Conservation (phyloP, 2,888 invertebrate species). For the Spialia ferax region DNA sequence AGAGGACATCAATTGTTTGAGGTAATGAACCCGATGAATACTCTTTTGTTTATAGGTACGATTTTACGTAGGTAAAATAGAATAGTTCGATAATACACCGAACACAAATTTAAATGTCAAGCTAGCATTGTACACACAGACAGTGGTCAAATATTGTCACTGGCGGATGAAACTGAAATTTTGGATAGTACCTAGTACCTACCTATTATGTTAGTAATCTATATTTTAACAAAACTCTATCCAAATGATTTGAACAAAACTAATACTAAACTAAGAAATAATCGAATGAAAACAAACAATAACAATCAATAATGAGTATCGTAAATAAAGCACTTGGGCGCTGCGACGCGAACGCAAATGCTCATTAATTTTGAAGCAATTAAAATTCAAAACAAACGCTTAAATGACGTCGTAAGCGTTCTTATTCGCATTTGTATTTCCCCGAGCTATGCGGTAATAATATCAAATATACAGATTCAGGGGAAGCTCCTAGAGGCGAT, state of each 20-base stretch:
- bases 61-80: too few species aligned
- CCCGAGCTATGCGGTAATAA: conserved; percentile 30
- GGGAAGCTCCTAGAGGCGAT: conserved; percentile 2
- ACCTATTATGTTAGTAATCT: too few species aligned
- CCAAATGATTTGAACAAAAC: not conserved
- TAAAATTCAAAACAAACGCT: conserved; percentile 31
- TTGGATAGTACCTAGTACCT: not conserved
- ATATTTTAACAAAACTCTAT: too few species aligned
- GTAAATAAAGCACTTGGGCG: not conserved
- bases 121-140: conserved; percentile 18
- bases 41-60: too few species aligned
- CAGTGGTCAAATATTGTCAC: conserved; percentile 20
- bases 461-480: conserved; percentile 30
- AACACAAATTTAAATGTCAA: conserved; percentile 14
- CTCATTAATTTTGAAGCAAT: conserved; percentile 18
- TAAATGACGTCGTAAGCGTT: conserved; percentile 17
- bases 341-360: not conserved
- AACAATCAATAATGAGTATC: not conserved
- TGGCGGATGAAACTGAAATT: conserved; percentile 7
- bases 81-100: not conserved
- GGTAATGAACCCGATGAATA: too few species aligned
- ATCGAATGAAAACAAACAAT: not conserved
- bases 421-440: conserved; percentile 21
- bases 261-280: not conserved
- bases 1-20: too few species aligned